phyloP scores from a whole-genome alignment of 2,113 vertebrate genomes.

The Hemiprocne comata region DNA sequence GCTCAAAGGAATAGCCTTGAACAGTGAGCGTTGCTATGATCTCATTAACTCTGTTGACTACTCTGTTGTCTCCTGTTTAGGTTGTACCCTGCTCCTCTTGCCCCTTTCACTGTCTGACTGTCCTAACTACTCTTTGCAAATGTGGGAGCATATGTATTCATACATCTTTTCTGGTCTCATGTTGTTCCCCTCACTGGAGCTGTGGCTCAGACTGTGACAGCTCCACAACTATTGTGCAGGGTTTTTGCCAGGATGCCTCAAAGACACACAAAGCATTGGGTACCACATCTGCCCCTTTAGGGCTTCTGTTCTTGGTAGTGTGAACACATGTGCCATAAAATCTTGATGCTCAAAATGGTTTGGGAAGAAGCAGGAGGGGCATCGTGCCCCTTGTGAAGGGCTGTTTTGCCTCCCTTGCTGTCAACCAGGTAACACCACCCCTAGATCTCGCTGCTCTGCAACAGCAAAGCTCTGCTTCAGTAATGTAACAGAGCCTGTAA shows the following conservation, averaged over 20 bases:
- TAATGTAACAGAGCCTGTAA: neutral
- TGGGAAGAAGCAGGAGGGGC: neutral
- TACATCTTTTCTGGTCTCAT: neutral
- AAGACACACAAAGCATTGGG: neutral
- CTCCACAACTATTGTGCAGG: neutral
- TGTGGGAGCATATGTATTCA: fast-evolving
- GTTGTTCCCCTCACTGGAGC: neutral
- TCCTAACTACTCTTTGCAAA: neutral
- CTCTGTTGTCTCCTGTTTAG: neutral
- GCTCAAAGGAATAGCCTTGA: neutral
- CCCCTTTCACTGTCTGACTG: neutral
- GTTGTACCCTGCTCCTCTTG: neutral
- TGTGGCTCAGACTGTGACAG: neutral
- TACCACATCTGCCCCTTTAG: neutral
- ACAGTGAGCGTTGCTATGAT: fast-evolving
- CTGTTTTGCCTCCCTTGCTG: neutral
- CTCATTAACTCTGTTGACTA: neutral
- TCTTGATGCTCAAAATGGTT: neutral
- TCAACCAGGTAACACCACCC: neutral
- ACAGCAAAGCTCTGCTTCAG: neutral
- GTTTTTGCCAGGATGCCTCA: neutral
- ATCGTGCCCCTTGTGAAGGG: neutral
- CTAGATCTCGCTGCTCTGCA: neutral
- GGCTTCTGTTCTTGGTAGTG: neutral
- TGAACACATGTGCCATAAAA: neutral